Percentiles rank a stretch among this genome's conserved stretches.
phyloP scores from a whole-genome alignment of 2,888 invertebrate genomes.

The Drosophila cognata region DNA sequence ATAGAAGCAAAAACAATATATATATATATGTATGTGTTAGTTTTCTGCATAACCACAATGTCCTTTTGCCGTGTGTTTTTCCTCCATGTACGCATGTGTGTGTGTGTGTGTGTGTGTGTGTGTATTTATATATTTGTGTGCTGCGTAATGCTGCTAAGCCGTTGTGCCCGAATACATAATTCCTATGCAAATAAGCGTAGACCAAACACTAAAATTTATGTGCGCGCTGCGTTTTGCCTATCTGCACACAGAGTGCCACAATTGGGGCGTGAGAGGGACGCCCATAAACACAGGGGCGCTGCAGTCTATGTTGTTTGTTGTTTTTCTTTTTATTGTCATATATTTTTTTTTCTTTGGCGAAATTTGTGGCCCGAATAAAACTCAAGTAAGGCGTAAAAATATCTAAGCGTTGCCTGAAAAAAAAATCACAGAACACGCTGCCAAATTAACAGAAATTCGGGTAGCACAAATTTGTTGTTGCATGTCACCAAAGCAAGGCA shows the following conservation, averaged over 20 bases:
- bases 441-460: slow-evolving; percentile 76
- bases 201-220: slow-evolving; percentile 71
- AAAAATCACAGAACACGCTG: slow-evolving; percentile 59
- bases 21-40: slow-evolving; percentile 64
- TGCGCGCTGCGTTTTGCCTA: slow-evolving; percentile 74
- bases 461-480: slow-evolving; percentile 34
- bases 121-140: slow-evolving; percentile 32
- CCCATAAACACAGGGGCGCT: slow-evolving; percentile 16
- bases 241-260: slow-evolving; percentile 48
- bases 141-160: slow-evolving; percentile 76
- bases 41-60: slow-evolving; percentile 69
- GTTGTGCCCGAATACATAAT: slow-evolving; percentile 76
- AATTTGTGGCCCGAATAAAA: slow-evolving; percentile 59
- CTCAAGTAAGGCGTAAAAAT: slow-evolving; percentile 77
- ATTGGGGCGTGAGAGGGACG: neutral
- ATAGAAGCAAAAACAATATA: slow-evolving; percentile 72
- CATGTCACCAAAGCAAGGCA: slow-evolving; percentile 24
- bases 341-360: slow-evolving; percentile 17
- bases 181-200: slow-evolving; percentile 77
- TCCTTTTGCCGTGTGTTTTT: slow-evolving; percentile 23
- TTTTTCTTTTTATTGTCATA: neutral
- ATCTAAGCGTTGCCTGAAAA: slow-evolving; percentile 55
- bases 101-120: slow-evolving; percentile 17
- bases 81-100: neutral
- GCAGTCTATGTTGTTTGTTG: slow-evolving; percentile 11